These are phyloP conservation scores for Frankliniella fusca DNA, from an alignment of 2,888 invertebrate species.

Conservation along the genomic window DNA sequence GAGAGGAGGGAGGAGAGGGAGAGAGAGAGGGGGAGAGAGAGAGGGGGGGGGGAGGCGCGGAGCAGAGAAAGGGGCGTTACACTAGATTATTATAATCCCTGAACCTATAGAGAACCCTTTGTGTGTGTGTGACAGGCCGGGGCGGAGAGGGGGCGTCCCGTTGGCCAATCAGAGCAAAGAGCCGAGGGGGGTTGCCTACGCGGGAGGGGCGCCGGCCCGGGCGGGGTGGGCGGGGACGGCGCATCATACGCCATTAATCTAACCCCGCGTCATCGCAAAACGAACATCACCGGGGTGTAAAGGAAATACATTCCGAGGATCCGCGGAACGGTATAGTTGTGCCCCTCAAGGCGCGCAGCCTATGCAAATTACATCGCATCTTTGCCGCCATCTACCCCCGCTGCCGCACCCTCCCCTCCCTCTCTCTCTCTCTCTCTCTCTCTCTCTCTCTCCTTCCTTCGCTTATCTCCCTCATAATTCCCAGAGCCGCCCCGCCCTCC, in stretches of 20 bases:
- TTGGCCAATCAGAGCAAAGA: not conserved
- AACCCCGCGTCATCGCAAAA: not conserved
- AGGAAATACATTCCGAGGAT: too few species aligned
- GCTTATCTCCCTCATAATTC: not conserved
- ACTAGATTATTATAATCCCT: constrained; percentile 1
- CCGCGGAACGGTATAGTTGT: too few species aligned
- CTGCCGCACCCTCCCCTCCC: not conserved
- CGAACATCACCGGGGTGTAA: too few species aligned
- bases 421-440: too few species aligned
- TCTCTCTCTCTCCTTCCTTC: not conserved
- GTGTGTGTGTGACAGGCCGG: not conserved
- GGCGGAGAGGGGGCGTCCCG: not conserved
- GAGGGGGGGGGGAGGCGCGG: not conserved
- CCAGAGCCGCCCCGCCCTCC: not conserved
- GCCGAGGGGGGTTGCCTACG: not conserved
- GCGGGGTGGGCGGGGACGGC: too few species aligned
- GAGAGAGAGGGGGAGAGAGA: not conserved
- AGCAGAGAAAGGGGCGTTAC: not conserved
- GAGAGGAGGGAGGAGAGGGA: not conserved
- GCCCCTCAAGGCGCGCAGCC: not conserved
- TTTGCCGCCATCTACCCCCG: not conserved
- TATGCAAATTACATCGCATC: not conserved
- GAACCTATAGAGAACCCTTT: not conserved
- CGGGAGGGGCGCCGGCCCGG: not conserved
- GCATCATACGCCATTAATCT: not conserved